phyloP scores from a whole-genome alignment of 2,888 invertebrate species.

The Callyntrura sp. region DNA sequence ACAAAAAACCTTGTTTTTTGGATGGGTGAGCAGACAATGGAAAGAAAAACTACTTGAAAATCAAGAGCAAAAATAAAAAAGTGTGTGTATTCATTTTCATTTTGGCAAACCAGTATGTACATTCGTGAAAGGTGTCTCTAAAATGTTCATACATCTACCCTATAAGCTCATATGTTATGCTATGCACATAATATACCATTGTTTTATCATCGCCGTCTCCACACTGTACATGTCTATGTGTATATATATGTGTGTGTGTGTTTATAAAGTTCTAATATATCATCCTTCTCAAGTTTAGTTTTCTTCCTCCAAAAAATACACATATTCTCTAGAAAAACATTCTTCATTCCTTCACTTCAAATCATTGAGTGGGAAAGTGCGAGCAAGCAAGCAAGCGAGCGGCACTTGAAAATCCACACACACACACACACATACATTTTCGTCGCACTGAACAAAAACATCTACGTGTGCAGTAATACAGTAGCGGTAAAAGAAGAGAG shows the following conservation, averaged over 20 bases:
- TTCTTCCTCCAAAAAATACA: background rate
- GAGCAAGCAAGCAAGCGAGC: conserved; percentile 26
- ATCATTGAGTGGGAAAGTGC: conserved; percentile 7
- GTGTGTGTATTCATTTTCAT: conserved; percentile 34
- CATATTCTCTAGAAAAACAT: conserved; percentile 40
- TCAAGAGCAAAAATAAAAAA: conserved; percentile 11
- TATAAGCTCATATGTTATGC: no score
- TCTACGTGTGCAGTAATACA: background rate
- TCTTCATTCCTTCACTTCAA: conserved; percentile 37
- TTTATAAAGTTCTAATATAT: background rate
- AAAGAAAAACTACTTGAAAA: conserved; percentile 53
- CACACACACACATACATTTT: background rate
- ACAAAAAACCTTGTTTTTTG: conserved; percentile 48
- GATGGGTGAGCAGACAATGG: conserved; percentile 51
- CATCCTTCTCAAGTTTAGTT: background rate
- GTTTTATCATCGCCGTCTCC: background rate
- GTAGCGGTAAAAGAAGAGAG: background rate
- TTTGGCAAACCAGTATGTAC: background rate
- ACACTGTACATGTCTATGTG: no score
- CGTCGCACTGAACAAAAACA: background rate
- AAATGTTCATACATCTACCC: background rate
- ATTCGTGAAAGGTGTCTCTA: no score
- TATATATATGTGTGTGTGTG: no score
- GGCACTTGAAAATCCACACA: conserved; percentile 53
- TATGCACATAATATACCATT: no score